These are phyloP conservation scores for Calliphora vomitoria DNA, from an alignment of 2,888 invertebrate species.

Conservation along the genomic window DNA sequence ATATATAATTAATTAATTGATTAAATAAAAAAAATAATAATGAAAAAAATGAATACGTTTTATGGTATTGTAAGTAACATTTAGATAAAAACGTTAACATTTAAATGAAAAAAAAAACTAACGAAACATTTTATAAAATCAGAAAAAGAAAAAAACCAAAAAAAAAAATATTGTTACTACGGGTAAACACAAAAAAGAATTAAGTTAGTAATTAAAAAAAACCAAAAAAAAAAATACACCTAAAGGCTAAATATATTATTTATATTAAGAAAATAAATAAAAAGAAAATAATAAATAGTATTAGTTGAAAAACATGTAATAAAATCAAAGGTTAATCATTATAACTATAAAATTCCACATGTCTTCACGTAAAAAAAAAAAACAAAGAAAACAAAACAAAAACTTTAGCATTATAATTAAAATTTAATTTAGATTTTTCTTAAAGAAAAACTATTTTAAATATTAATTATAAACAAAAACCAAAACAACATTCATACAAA, in stretches of 20 bases:
- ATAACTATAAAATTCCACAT: slow-evolving; percentile 66
- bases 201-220: slow-evolving; percentile 47
- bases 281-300: slow-evolving; percentile 60
- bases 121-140: slow-evolving; percentile 74
- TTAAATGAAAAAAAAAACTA: slow-evolving; percentile 75
- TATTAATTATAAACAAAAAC: slow-evolving; percentile 57
- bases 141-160: slow-evolving; percentile 54
- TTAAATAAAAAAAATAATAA: slow-evolving; percentile 21
- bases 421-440: slow-evolving; percentile 67
- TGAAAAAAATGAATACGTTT: slow-evolving; percentile 33
- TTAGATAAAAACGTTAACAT: slow-evolving; percentile 76
- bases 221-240: slow-evolving; percentile 33
- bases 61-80: slow-evolving; percentile 61
- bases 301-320: slow-evolving; percentile 60
- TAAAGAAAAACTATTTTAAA: slow-evolving; percentile 66
- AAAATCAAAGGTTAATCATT: slow-evolving; percentile 69
- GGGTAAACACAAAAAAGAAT: slow-evolving; percentile 68
- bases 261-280: slow-evolving; percentile 33
- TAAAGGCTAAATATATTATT: slow-evolving; percentile 61
- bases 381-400: slow-evolving; percentile 11
- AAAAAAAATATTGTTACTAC: slow-evolving; percentile 72
- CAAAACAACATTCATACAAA: slow-evolving; percentile 24
- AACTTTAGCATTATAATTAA: slow-evolving; percentile 55
- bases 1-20: slow-evolving; percentile 26
- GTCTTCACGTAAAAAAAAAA: slow-evolving; percentile 69